Percentiles rank a stretch among this genome's conserved stretches.
phyloP scores from a whole-genome alignment of 1,140 invertebrate species.

The Neuroterus valhalla region DNA sequence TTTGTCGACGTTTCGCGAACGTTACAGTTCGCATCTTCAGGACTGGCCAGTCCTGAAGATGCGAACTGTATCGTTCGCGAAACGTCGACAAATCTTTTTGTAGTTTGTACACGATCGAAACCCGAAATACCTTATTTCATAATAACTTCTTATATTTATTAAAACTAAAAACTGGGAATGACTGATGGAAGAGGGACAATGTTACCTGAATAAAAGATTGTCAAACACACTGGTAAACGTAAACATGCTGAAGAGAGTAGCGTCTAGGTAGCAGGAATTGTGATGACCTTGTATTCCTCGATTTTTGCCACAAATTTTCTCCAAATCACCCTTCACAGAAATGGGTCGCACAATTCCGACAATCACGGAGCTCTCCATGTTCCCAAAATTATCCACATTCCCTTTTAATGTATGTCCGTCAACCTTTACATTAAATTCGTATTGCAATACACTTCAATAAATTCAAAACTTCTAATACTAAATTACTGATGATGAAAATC shows the following conservation, averaged over 20 bases:
- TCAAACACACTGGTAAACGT: slow-evolving; percentile 97
- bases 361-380: slow-evolving; percentile 85
- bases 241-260: slow-evolving; percentile 97
- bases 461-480: background rate
- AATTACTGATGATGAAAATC: too few species aligned
- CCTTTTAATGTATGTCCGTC: slow-evolving; percentile 49
- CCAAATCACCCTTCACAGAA: slow-evolving; percentile 79
- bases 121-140: too few species aligned
- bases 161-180: background rate
- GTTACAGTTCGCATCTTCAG: too few species aligned
- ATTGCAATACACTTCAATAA: slow-evolving; percentile 18
- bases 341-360: slow-evolving; percentile 87
- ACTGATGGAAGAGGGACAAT: background rate
- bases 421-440: slow-evolving; percentile 41
- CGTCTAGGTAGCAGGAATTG: slow-evolving; percentile 98
- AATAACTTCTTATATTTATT: too few species aligned
- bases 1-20: too few species aligned
- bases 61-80: too few species aligned
- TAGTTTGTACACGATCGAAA: too few species aligned
- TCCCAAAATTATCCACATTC: slow-evolving; percentile 73
- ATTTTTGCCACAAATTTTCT: slow-evolving; percentile 84
- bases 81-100: too few species aligned
- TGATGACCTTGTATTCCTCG: slow-evolving; percentile 97
- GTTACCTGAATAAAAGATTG: slow-evolving; percentile 86
- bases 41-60: too few species aligned